Conservation (phyloP, 2,113 vertebrate genomes). For the Microtus richardsoni region DNA sequence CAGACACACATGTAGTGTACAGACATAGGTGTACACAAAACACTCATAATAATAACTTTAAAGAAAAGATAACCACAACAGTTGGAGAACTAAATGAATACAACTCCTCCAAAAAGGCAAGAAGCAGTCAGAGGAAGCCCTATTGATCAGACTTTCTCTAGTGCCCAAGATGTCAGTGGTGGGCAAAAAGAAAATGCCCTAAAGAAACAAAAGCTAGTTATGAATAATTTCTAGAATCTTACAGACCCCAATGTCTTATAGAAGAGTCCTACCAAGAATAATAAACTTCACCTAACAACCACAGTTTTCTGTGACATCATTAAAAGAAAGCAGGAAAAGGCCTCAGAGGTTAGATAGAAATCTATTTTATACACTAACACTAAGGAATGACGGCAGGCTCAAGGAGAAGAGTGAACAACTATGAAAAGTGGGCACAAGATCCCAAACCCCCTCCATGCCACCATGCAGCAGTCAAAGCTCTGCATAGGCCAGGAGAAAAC, state of each 20-base stretch:
- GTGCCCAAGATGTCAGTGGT: not conserved
- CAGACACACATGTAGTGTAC: not conserved
- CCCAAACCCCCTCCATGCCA: not conserved
- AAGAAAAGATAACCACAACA: not conserved
- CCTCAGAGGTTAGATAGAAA: not conserved
- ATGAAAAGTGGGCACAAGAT: not conserved
- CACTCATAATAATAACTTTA: not conserved
- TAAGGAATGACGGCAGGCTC: not conserved
- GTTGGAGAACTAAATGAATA: not conserved
- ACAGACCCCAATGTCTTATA: not conserved
- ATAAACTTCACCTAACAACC: constrained; percentile 16
- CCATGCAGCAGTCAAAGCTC: not conserved
- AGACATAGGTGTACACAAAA: not conserved
- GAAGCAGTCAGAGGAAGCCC: not conserved
- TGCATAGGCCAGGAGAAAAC: not conserved
- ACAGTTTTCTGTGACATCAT: not conserved
- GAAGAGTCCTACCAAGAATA: constrained; percentile 26
- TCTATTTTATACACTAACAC: not conserved
- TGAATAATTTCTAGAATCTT: not conserved
- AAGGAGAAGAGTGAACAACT: not conserved
- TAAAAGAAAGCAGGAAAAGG: not conserved
- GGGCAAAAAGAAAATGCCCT: not conserved
- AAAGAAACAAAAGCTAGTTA: not conserved
- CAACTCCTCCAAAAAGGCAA: not conserved
- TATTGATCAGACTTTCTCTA: not conserved